Evolutionary conservation across 2,797 vertebrate genomes (phyloP).

Genomic region (Gouania willdenowi): DNA sequence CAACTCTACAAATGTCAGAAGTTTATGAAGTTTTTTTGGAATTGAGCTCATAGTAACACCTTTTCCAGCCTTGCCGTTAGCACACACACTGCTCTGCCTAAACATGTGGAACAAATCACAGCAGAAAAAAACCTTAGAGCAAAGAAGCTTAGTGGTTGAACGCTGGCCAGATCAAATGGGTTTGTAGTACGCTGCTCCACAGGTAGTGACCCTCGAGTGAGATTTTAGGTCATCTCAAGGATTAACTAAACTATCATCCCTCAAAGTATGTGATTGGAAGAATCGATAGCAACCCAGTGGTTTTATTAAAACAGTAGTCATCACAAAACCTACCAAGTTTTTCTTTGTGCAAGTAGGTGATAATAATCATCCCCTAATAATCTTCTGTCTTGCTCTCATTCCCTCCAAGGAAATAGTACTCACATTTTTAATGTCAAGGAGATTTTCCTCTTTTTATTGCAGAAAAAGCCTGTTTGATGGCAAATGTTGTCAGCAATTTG

Average conservation of each 20-base stretch:
- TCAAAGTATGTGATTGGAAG: too few species aligned
- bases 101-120: constrained; percentile 39
- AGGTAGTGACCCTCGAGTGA: constrained; percentile 24
- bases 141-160: constrained; percentile 29
- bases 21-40: constrained; percentile 16
- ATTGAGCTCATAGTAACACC: constrained; percentile 7
- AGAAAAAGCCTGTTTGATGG: too few species aligned
- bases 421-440: too few species aligned
- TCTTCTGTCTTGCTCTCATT: too few species aligned
- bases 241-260: constrained; percentile 18
- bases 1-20: not conserved
- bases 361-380: too few species aligned
- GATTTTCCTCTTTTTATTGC: too few species aligned
- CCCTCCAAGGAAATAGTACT: too few species aligned
- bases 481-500: too few species aligned
- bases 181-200: not conserved
- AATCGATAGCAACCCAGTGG: constrained; percentile 39
- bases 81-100: constrained; percentile 19
- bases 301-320: too few species aligned
- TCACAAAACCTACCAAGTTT: too few species aligned
- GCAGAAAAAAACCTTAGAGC: constrained; percentile 7
- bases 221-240: constrained; percentile 11
- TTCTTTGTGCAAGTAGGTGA: too few species aligned
- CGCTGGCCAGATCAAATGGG: constrained; percentile 28
- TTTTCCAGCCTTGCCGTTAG: not conserved